A percentile compares a stretch with the other conserved stretches of the same genome.
Evolutionary conservation across 2,113 vertebrate species (phyloP).

Genomic region (Pseudorectes ferrugineus): DNA sequence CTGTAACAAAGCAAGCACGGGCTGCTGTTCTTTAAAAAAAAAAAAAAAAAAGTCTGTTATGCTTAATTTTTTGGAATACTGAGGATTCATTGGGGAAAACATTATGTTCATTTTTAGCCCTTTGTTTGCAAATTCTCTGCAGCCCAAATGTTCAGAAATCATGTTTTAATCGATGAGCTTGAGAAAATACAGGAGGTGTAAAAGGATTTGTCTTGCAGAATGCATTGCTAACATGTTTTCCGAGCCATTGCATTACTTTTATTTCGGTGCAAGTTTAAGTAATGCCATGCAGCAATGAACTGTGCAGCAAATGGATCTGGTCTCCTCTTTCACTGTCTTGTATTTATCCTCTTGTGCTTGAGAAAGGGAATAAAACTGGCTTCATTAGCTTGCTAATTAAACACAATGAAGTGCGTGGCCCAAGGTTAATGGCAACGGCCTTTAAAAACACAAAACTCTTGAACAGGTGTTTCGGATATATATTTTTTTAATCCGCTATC

Average conservation of each 20-base stretch:
- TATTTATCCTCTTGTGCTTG: conserved; percentile 59
- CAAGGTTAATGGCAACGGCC: conserved; percentile 65
- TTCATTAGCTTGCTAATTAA: conserved; percentile 72
- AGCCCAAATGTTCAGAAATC: conserved; percentile 62
- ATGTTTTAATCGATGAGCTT: conserved; percentile 29
- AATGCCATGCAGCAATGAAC: conserved; percentile 11
- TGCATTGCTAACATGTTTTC: background rate
- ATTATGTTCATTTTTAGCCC: conserved; percentile 54
- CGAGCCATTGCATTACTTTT: conserved; percentile 12
- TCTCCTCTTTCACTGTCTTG: conserved; percentile 40
- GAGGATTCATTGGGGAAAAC: conserved; percentile 50
- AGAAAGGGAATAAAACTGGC: conserved; percentile 55
- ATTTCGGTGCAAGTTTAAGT: conserved; percentile 32
- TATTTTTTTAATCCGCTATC: conserved; percentile 44
- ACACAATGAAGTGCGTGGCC: conserved; percentile 58
- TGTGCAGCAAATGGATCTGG: conserved; percentile 33
- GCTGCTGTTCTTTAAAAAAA: background rate
- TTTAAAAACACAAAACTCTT: conserved; percentile 65
- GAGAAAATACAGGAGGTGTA: conserved; percentile 41
- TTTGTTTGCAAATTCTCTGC: conserved; percentile 66
- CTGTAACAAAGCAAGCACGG: conserved; percentile 21
- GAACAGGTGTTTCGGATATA: conserved; percentile 49
- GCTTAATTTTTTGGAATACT: conserved; percentile 28
- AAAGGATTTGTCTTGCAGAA: conserved; percentile 25
- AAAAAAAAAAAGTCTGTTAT: background rate